Percentiles rank a stretch among this genome's conserved stretches.
Conservation (phyloP, 2,113 vertebrate genomes). For the Mustela lutreola region DNA sequence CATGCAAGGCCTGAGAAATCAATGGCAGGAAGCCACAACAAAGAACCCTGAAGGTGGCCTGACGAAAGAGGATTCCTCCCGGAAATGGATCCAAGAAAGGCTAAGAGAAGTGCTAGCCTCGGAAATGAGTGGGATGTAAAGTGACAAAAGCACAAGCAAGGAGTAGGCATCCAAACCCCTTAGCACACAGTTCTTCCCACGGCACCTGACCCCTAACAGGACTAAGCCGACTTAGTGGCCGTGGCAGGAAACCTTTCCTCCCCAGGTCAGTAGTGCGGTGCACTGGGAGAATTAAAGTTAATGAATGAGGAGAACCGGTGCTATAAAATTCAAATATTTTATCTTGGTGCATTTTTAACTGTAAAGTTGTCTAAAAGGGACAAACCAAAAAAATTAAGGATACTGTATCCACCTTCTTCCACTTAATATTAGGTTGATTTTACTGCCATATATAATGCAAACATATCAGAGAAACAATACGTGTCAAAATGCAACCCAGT, state of each 20-base stretch:
- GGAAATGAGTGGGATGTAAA: too few relatives aligned
- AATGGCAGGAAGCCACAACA: constrained; percentile 34
- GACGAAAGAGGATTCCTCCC: neutral
- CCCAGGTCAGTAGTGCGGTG: neutral
- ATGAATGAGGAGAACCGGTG: neutral
- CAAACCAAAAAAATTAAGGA: neutral
- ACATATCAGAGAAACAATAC: neutral
- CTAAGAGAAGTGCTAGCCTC: neutral
- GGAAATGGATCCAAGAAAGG: neutral
- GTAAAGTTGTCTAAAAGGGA: neutral
- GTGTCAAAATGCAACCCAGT: neutral
- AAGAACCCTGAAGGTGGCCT: neutral
- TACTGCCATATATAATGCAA: neutral
- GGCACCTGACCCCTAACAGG: neutral
- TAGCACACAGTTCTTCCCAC: neutral
- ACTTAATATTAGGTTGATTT: neutral
- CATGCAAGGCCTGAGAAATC: constrained; percentile 20
- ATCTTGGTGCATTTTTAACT: neutral
- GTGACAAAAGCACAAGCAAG: neutral
- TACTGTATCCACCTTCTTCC: neutral
- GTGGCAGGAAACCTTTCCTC: neutral
- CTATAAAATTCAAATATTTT: neutral
- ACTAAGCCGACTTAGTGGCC: neutral
- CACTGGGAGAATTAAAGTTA: constrained; percentile 9
- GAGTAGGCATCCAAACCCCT: neutral